Percentiles rank a stretch among this genome's conserved stretches.
These are phyloP conservation scores for Montipora capitata DNA, from an alignment of 92 coral and sea anemone genomes.

Conservation along the genomic window DNA sequence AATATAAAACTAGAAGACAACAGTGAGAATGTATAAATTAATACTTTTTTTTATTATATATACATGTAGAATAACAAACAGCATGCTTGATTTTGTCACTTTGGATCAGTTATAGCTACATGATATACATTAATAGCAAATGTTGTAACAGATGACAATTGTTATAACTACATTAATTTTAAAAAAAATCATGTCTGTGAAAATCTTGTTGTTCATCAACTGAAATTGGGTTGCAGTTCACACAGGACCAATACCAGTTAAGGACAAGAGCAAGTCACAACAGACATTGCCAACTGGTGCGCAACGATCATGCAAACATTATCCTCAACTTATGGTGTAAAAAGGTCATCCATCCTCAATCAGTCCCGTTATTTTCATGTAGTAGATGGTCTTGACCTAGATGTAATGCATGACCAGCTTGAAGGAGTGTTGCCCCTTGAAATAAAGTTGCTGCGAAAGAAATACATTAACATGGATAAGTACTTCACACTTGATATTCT, in stretches of 20 bases:
- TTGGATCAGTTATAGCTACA: no score
- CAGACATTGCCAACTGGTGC: no score
- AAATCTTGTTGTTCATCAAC: no score
- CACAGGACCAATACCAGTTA: constrained; percentile 61
- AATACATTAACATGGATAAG: constrained; percentile 41
- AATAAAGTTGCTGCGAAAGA: not conserved
- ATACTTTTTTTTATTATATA: no score
- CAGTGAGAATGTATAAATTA: no score
- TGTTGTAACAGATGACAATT: no score
- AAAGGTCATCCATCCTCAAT: constrained; percentile 46
- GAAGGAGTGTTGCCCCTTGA: constrained; percentile 87
- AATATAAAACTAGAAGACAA: no score
- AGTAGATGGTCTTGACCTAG: constrained; percentile 57
- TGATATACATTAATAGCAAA: no score
- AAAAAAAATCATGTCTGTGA: no score
- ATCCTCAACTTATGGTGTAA: constrained; percentile 69
- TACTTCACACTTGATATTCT: constrained; percentile 65
- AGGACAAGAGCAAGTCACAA: constrained; percentile 76
- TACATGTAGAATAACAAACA: no score
- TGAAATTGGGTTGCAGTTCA: constrained; percentile 75
- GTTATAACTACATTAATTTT: no score
- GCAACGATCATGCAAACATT: constrained; percentile 54
- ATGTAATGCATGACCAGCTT: constrained; percentile 22
- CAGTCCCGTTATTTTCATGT: constrained; percentile 76
- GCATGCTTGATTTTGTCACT: no score